A percentile compares a stretch with the other conserved stretches of the same genome.
phyloP scores from a whole-genome alignment of 2,797 vertebrate species.

The Sus cebifrons region DNA sequence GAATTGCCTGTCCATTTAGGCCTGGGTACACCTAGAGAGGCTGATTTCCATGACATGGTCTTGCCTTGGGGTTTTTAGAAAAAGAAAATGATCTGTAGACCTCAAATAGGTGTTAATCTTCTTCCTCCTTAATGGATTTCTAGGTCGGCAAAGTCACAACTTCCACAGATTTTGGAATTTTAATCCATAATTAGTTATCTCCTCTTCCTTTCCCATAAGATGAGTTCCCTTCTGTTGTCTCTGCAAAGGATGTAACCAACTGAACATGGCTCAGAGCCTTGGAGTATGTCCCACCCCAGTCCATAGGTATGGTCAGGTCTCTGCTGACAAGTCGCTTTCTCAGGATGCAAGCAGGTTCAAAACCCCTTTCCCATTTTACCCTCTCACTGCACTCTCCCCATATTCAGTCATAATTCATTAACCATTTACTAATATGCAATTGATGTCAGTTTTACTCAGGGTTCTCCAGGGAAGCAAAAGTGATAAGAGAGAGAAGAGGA shows the following conservation, averaged over 20 bases:
- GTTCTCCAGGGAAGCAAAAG: background rate
- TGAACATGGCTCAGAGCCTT: background rate
- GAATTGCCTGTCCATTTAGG: background rate
- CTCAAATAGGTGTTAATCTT: background rate
- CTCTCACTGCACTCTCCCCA: background rate
- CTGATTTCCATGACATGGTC: background rate
- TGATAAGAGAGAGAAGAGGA: background rate
- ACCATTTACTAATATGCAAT: background rate
- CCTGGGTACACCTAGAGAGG: background rate
- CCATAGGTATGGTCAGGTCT: background rate
- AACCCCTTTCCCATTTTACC: background rate
- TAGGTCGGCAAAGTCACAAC: background rate
- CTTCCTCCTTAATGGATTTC: background rate
- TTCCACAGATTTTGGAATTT: background rate
- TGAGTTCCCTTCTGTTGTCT: background rate
- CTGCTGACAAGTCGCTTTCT: background rate
- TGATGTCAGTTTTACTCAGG: background rate
- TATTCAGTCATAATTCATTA: background rate
- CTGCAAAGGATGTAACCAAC: background rate
- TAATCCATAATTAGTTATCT: background rate
- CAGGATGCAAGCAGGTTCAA: background rate
- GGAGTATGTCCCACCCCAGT: background rate
- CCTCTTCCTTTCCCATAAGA: background rate
- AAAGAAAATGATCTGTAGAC: background rate
- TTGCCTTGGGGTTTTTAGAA: constrained; percentile 7